phyloP scores from a whole-genome alignment of 2,797 vertebrate genomes.

The Hydrocynus forskahlii region DNA sequence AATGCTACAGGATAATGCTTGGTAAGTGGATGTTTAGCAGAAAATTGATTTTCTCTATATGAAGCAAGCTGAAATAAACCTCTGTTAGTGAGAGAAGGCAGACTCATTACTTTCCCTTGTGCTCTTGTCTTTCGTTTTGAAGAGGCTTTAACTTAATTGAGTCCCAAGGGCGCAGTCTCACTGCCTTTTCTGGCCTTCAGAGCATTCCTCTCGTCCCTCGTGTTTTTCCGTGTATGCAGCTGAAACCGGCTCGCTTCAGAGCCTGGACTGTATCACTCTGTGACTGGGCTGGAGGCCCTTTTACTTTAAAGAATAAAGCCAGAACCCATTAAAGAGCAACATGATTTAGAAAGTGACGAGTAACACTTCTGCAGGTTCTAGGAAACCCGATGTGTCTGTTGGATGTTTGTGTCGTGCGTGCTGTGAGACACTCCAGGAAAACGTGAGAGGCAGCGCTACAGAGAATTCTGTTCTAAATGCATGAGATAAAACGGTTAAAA shows the following conservation, averaged over 20 bases:
- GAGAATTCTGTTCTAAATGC: background rate
- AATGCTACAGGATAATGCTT: background rate
- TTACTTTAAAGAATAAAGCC: background rate
- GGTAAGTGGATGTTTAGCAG: conserved; percentile 14
- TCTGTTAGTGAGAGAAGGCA: conserved; percentile 20
- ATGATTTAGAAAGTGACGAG: background rate
- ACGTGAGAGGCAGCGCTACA: background rate
- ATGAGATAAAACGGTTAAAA: background rate
- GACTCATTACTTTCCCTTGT: conserved; percentile 16
- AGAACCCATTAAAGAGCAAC: background rate
- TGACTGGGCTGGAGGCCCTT: conserved; percentile 2
- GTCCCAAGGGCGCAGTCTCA: conserved; percentile 39
- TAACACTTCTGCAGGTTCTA: background rate
- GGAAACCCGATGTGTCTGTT: background rate
- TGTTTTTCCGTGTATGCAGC: conserved; percentile 18
- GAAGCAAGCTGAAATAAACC: conserved; percentile 8
- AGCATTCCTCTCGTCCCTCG: background rate
- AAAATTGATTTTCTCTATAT: conserved; percentile 16
- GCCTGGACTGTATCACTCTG: conserved; percentile 25
- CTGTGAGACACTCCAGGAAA: background rate
- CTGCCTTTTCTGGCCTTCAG: conserved; percentile 32
- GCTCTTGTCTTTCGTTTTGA: conserved; percentile 43
- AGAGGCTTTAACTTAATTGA: conserved; percentile 44
- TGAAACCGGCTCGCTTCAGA: background rate
- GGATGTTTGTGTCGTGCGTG: conserved; percentile 22